phyloP scores from a whole-genome alignment of 2,888 invertebrate species.

The Pyrocoelia pectoralis region DNA sequence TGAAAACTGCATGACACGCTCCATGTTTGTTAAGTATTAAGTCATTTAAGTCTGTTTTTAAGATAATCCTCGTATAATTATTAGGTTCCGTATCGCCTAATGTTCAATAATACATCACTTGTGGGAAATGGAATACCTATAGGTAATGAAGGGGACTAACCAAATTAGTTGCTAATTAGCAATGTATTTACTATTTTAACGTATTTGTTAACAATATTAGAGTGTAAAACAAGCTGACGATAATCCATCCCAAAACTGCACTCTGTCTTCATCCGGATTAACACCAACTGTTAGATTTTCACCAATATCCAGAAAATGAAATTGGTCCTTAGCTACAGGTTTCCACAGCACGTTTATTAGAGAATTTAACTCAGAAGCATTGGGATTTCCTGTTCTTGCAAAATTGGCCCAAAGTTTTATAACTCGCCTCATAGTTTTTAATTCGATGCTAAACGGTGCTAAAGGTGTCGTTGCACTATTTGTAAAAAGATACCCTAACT shows the following conservation, averaged over 20 bases:
- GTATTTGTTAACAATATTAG: not conserved
- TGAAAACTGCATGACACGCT: no score
- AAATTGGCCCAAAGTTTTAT: constrained; percentile 49
- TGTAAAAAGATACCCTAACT: constrained; percentile 49
- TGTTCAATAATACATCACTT: no score
- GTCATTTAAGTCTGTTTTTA: no score
- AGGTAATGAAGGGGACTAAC: no score
- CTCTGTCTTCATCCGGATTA: constrained; percentile 41
- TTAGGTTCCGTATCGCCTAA: no score
- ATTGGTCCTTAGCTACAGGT: constrained; percentile 25
- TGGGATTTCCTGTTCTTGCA: constrained; percentile 42
- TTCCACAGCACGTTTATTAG: constrained; percentile 39
- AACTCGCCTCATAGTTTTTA: constrained; percentile 40
- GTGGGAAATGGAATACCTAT: no score
- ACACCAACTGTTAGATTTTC: constrained; percentile 39
- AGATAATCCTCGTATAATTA: no score
- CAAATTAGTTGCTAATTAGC: no score
- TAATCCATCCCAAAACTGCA: constrained; percentile 45
- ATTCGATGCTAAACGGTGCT: constrained; percentile 39
- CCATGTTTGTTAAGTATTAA: no score
- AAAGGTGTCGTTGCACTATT: constrained; percentile 35
- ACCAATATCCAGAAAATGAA: constrained; percentile 43
- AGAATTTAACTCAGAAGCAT: constrained; percentile 22
- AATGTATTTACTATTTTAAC: no score
- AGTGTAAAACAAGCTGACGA: not conserved